phyloP scores from a whole-genome alignment of 2,113 vertebrate genomes.

The Phycodurus eques region DNA sequence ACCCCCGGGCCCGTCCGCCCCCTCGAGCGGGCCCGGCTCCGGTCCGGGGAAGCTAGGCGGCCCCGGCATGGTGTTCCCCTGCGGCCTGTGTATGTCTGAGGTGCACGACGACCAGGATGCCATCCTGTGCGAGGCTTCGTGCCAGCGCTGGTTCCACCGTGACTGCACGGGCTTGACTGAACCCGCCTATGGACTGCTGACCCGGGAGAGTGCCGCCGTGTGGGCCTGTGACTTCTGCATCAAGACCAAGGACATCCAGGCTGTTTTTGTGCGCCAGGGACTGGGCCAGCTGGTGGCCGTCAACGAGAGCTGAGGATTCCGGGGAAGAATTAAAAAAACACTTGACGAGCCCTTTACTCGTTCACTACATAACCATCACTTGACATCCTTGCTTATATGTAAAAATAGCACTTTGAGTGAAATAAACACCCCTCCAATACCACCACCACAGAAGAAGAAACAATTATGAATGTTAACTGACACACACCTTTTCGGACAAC shows the following conservation, averaged over 20 bases:
- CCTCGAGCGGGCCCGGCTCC: conserved; percentile 64
- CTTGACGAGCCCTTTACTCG: conserved; percentile 53
- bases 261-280: conserved; percentile 90
- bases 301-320: conserved; percentile 83
- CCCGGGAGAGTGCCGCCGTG: conserved; percentile 89
- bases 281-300: conserved; percentile 93
- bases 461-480: conserved; percentile 62
- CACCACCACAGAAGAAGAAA: background rate
- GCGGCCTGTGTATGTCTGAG: conserved; percentile 89
- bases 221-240: conserved; percentile 99
- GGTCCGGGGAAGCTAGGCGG: conserved; percentile 71
- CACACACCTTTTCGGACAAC: conserved; percentile 38
- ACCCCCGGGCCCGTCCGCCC: conserved; percentile 63
- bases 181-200: conserved; percentile 92
- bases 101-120: conserved; percentile 96
- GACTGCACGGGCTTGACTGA: conserved; percentile 97
- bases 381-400: conserved; percentile 55
- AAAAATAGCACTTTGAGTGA: conserved; percentile 67
- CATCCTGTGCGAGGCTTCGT: conserved; percentile 94
- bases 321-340: background rate
- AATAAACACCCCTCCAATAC: conserved; percentile 12
- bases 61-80: conserved; percentile 85
- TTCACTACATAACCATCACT: conserved; percentile 52
- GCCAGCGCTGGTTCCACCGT: conserved; percentile 97
- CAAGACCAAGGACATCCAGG: conserved; percentile 98